phyloP scores from a whole-genome alignment of 2,797 vertebrate genomes.

The Odontamblyopus rebecca region DNA sequence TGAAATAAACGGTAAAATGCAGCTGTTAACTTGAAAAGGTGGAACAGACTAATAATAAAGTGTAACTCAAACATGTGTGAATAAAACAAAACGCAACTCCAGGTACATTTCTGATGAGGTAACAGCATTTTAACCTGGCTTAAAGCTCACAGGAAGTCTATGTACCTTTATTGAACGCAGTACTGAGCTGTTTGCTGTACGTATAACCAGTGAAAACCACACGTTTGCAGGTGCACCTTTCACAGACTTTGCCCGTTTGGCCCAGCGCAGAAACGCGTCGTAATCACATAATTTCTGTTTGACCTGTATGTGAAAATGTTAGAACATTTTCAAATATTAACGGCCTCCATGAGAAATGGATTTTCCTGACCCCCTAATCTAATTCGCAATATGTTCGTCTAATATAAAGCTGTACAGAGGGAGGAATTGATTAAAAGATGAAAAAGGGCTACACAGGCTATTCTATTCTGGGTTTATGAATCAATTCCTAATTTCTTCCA shows the following conservation, averaged over 20 bases:
- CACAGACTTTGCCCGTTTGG: background rate
- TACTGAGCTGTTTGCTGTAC: too few relatives aligned
- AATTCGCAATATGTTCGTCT: conserved; percentile 10
- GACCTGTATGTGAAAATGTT: background rate
- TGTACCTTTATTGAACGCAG: too few relatives aligned
- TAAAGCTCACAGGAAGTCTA: too few relatives aligned
- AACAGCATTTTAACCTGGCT: too few relatives aligned
- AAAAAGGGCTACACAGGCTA: conserved; percentile 7
- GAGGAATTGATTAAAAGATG: conserved; percentile 27
- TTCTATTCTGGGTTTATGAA: conserved; percentile 24
- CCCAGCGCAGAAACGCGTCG: conserved; percentile 4
- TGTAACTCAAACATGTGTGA: too few relatives aligned
- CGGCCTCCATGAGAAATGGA: conserved; percentile 2
- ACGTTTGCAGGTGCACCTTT: background rate
- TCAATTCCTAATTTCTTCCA: conserved; percentile 25
- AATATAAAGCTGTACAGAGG: conserved; percentile 14
- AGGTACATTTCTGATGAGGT: too few relatives aligned
- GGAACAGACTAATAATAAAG: too few relatives aligned
- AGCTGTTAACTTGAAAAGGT: too few relatives aligned
- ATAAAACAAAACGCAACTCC: too few relatives aligned
- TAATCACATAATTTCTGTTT: conserved; percentile 17
- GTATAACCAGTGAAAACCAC: background rate
- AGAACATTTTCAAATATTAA: conserved; percentile 19
- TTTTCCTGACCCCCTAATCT: conserved; percentile 25
- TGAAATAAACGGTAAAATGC: too few relatives aligned